Base-by-base conservation (phyloP, 2,888 invertebrate species). In the Ceramica pisi region DNA sequence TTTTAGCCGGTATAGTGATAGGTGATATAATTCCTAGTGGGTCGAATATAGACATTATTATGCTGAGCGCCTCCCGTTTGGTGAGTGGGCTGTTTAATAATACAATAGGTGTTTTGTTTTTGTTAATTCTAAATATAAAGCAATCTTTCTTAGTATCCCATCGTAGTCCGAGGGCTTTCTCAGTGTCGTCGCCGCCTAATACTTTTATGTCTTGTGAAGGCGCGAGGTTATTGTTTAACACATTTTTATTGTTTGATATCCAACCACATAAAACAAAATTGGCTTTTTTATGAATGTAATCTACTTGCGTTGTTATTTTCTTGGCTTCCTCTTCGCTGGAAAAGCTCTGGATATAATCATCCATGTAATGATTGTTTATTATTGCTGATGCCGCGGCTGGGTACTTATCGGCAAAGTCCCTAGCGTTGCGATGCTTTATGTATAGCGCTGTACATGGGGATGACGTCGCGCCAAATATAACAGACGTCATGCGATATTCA, bases 391-490 rank as follows among this genome's bases (percentile, higher is more conserved):
- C 16, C 1, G 59, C 59, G 16, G 23, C 59, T 59, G 59, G 59
- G 59, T 59, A 59, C 19, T 19, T 59, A 41, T 59, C 59, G 41
- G 59, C 59, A 44, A 38, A 57, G 38, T 57, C 57, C 1, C 57
- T 57, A 38, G 57, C 57, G 57, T 57, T 57, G 57, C 57, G 38
- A 16, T 57, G 38, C 21, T 57, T 57, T 16, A 57, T 41, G 21
- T 56, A 57, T 41, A 57, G 38, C 57, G 57, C 57, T 57, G 57
- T 59, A 41, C 59, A 59, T 41, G 41, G 41, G 16, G 59, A 59
- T 23, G 59, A 59, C 59, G 38, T 41, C 16, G 59, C 59, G 1
- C 59, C 21, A 41, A 59, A 41, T 21, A 59, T 59, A 23, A 59
- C 59, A 16, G 41, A 59, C 1, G 41, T 59, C 59, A 59, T 59